Percentiles rank a stretch among this genome's conserved stretches.
phyloP scores from a whole-genome alignment of 2,888 invertebrate genomes.

The Cyclophora punctaria region DNA sequence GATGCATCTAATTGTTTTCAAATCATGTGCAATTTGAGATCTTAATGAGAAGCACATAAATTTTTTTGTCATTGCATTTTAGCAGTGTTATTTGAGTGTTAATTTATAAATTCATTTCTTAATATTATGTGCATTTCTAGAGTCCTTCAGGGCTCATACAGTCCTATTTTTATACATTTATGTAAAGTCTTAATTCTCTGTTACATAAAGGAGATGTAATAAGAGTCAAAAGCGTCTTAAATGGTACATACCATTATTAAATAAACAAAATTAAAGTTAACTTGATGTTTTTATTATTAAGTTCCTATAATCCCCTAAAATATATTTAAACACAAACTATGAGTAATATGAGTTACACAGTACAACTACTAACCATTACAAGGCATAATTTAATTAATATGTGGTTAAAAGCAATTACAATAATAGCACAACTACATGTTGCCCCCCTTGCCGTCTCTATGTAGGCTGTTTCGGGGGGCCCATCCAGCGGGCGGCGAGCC shows the following conservation, averaged over 20 bases:
- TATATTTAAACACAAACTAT: no score
- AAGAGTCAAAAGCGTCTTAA: conserved; percentile 56
- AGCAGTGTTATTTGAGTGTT: conserved; percentile 58
- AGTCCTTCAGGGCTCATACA: conserved; percentile 62
- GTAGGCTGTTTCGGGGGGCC: no score
- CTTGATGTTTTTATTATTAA: conserved; percentile 10
- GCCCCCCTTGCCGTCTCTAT: no score
- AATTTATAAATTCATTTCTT: conserved; percentile 64
- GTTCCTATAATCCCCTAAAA: no score
- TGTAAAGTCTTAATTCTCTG: conserved; percentile 68
- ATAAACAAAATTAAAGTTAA: conserved; percentile 67
- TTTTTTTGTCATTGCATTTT: conserved; percentile 66
- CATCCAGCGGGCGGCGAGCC: no score
- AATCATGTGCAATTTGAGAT: conserved; percentile 69
- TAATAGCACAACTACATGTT: no score
- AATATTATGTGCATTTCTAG: conserved; percentile 67
- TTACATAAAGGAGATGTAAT: conserved; percentile 68
- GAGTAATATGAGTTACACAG: no score
- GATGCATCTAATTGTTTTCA: conserved; percentile 56
- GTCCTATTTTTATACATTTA: conserved; percentile 75
- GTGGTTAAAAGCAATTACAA: no score
- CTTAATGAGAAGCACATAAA: conserved; percentile 49
- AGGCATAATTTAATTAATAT: no score
- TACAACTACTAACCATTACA: no score
- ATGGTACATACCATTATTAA: conserved; percentile 64